A percentile compares a stretch with the other conserved stretches of the same genome.
These are phyloP conservation scores for Tupiocoris notatus DNA, from an alignment of 2,888 invertebrate species.

Conservation along the genomic window DNA sequence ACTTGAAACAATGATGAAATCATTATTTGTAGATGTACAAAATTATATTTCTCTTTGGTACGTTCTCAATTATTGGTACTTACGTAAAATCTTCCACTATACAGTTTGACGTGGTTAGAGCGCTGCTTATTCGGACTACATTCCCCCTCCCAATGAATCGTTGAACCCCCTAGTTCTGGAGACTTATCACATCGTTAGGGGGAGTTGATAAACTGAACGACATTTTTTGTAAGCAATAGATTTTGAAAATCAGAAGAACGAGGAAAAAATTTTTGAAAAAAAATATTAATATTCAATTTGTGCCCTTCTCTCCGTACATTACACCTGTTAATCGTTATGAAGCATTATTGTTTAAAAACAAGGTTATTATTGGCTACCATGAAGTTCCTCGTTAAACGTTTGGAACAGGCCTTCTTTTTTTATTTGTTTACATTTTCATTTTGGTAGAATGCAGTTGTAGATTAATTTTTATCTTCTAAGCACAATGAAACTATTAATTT, in stretches of 20 bases:
- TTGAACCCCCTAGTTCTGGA: slow-evolving; percentile 52
- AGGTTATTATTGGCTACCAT: slow-evolving; percentile 48
- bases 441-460: slow-evolving; percentile 40
- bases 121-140: slow-evolving; percentile 28
- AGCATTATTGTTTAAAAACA: slow-evolving; percentile 48
- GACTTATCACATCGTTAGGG: slow-evolving; percentile 50
- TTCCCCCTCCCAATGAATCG: slow-evolving; percentile 28
- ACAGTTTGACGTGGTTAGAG: slow-evolving; percentile 35
- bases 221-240: neutral
- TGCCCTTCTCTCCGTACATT: slow-evolving; percentile 30
- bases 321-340: slow-evolving; percentile 47
- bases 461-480: slow-evolving; percentile 40
- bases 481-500: slow-evolving; percentile 38
- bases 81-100: slow-evolving; percentile 5
- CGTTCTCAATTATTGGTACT: slow-evolving; percentile 21
- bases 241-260: slow-evolving; percentile 9
- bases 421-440: slow-evolving; percentile 44
- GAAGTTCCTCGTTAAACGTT: slow-evolving; percentile 48
- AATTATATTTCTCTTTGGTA: slow-evolving; percentile 35
- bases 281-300: neutral
- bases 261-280: slow-evolving; percentile 5
- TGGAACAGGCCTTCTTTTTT: slow-evolving; percentile 47
- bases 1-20: slow-evolving; percentile 42
- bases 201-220: slow-evolving; percentile 40
- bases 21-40: slow-evolving; percentile 46